phyloP scores from a whole-genome alignment of 2,888 invertebrate species.

The Sesia apiformis region DNA sequence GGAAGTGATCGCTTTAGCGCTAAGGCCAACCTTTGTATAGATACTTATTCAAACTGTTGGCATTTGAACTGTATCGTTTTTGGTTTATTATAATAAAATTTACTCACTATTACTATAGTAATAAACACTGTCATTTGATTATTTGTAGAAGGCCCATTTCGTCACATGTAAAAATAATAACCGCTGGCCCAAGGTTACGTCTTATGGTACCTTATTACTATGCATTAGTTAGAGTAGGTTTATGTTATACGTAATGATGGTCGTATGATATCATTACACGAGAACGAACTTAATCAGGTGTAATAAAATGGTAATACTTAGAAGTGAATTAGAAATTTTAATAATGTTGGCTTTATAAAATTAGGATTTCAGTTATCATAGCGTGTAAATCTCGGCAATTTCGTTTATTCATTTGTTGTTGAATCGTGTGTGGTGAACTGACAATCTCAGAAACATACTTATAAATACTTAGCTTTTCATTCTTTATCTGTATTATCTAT shows the following conservation, averaged over 20 bases:
- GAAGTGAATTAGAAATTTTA: not conserved
- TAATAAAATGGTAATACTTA: not conserved
- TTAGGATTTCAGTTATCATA: too few species aligned
- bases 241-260: slow-evolving; percentile 32
- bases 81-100: too few species aligned
- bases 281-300: slow-evolving; percentile 21
- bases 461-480: too few species aligned
- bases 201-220: slow-evolving; percentile 24
- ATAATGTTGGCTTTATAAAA: too few species aligned
- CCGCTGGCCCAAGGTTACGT: slow-evolving; percentile 10
- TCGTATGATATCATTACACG: slow-evolving; percentile 34
- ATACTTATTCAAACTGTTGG: too few species aligned
- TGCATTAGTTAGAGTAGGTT: slow-evolving; percentile 27
- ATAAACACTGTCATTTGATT: not conserved
- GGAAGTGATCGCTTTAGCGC: too few species aligned
- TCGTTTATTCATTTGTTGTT: not conserved
- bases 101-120: not conserved
- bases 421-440: not conserved
- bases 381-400: too few species aligned
- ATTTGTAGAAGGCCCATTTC: not conserved
- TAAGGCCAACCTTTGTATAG: too few species aligned
- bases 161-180: not conserved
- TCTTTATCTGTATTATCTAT: too few species aligned
- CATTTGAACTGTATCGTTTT: too few species aligned
- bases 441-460: not conserved